These are phyloP conservation scores for Podocnemis expansa DNA, from an alignment of 2,113 vertebrate genomes.

Conservation along the genomic window DNA sequence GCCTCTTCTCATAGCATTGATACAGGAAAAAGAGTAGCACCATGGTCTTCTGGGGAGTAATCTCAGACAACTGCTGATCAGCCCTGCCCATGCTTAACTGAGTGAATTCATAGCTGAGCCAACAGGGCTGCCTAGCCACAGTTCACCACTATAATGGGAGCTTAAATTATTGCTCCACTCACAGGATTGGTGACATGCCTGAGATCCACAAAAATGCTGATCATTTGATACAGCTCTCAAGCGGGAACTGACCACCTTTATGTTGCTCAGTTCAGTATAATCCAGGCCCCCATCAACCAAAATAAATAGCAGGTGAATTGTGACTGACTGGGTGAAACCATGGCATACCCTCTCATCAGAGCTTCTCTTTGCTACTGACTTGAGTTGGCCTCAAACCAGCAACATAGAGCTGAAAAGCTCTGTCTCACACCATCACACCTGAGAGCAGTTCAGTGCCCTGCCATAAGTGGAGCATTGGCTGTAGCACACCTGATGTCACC, in stretches of 20 bases:
- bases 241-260: background rate
- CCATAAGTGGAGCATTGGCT: too few species aligned
- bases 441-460: background rate
- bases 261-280: background rate
- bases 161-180: background rate
- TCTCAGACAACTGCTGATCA: background rate
- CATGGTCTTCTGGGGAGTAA: background rate
- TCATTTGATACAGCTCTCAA: background rate
- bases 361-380: background rate
- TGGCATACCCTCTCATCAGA: background rate
- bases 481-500: background rate
- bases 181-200: background rate
- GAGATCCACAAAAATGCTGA: background rate
- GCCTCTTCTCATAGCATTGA: background rate
- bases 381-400: background rate
- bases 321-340: background rate
- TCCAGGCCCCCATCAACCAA: background rate
- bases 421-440: background rate
- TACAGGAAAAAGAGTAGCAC: background rate
- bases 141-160: background rate
- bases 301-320: background rate
- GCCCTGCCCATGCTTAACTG: background rate
- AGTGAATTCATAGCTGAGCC: background rate
- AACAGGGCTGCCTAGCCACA: background rate
- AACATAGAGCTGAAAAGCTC: background rate